Evolutionary conservation across 2,888 invertebrate species (phyloP).

Genomic region (Lycaena phlaeas): DNA sequence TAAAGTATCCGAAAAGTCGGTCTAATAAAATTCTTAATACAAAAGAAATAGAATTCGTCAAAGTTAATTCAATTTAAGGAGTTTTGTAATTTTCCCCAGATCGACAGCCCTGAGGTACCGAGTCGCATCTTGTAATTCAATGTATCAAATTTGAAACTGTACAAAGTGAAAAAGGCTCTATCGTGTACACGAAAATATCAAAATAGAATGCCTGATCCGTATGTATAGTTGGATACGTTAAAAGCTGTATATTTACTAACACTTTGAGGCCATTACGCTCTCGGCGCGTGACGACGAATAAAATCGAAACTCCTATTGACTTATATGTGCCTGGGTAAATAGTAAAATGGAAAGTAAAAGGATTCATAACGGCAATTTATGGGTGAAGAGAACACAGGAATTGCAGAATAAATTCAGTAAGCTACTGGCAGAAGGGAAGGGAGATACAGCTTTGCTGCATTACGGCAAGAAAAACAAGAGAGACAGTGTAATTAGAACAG

Average conservation of each 20-base stretch:
- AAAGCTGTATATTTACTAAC: conserved; percentile 24
- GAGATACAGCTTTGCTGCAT: too few species aligned
- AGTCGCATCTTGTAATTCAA: conserved; percentile 10
- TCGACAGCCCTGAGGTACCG: conserved; percentile 1
- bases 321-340: conserved; percentile 4
- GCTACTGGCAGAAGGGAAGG: too few species aligned
- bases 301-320: conserved; percentile 10
- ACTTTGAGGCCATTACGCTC: conserved; percentile 18
- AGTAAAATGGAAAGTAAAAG: neutral
- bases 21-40: too few species aligned
- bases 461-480: too few species aligned
- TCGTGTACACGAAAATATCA: neutral
- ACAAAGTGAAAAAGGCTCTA: conserved; percentile 9
- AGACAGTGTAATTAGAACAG: too few species aligned
- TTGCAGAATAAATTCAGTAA: too few species aligned
- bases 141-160: conserved; percentile 5
- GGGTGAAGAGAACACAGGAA: neutral
- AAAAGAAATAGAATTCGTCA: too few species aligned
- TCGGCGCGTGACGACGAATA: conserved; percentile 9
- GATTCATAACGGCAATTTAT: neutral
- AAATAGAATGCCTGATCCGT: conserved; percentile 2
- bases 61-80: too few species aligned
- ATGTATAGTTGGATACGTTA: conserved; percentile 19
- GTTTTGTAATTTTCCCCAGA: neutral
- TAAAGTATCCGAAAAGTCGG: too few species aligned